Percentiles rank a stretch among this genome's conserved stretches.
Evolutionary conservation across 2,113 vertebrate genomes (phyloP).

Genomic region (Macrotis lagotis): DNA sequence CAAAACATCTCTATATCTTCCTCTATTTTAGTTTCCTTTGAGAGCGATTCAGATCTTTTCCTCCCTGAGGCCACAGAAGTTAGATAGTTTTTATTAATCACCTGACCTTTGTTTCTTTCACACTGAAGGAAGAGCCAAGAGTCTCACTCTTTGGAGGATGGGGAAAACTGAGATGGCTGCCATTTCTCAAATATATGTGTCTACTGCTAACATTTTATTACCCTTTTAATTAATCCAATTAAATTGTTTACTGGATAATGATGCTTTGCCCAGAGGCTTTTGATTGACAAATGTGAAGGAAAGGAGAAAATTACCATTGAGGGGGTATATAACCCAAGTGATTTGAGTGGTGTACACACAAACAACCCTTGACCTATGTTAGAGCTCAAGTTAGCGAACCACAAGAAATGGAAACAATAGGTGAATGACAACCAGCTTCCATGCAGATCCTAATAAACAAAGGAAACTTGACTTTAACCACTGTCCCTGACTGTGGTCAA

Average conservation of each 20-base stretch:
- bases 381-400: neutral
- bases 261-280: neutral
- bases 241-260: neutral
- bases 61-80: neutral
- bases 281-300: neutral
- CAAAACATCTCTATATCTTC: neutral
- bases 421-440: neutral
- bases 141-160: neutral
- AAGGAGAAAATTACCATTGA: neutral
- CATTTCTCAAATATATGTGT: neutral
- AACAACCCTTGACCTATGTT: neutral
- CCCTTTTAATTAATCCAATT: neutral
- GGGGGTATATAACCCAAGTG: neutral
- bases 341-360: neutral
- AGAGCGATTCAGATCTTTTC: neutral
- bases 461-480: neutral
- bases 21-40: neutral
- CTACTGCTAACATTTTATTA: slow-evolving; percentile 3
- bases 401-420: neutral
- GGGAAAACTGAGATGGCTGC: neutral
- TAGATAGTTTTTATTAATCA: neutral
- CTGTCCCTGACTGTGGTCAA: neutral
- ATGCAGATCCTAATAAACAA: neutral
- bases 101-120: neutral
- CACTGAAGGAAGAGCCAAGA: neutral